phyloP scores from a whole-genome alignment of 1,140 invertebrate species.

The Antheraea pernyi region DNA sequence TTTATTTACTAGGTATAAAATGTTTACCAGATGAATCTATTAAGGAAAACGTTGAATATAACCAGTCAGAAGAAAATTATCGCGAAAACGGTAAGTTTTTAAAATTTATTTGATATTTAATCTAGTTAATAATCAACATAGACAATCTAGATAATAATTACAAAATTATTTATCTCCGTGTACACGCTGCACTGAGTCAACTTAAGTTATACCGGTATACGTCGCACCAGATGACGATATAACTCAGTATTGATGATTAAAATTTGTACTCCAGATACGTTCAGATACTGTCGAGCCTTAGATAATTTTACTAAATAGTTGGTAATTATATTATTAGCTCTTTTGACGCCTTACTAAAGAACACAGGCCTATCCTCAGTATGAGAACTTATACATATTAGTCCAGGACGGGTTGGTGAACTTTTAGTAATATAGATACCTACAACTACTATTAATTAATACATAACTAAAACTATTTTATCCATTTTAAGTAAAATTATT shows the following conservation, averaged over 20 bases:
- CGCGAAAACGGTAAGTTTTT: neutral
- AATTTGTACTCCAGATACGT: too few relatives aligned
- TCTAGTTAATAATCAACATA: too few relatives aligned
- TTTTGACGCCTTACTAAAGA: too few relatives aligned
- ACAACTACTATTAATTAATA: slow-evolving; percentile 4
- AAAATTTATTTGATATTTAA: neutral
- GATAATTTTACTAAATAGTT: too few relatives aligned
- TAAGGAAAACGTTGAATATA: neutral
- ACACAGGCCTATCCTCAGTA: too few relatives aligned
- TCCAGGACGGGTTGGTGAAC: neutral
- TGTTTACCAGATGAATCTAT: neutral
- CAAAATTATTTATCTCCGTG: neutral
- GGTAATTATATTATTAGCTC: too few relatives aligned
- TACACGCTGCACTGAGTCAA: neutral
- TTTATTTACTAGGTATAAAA: neutral
- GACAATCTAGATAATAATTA: neutral
- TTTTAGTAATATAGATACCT: neutral
- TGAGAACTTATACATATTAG: too few relatives aligned
- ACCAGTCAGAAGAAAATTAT: neutral
- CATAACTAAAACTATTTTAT: neutral
- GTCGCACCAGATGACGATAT: neutral
- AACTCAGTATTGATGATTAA: neutral
- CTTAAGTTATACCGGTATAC: neutral
- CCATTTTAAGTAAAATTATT: neutral
- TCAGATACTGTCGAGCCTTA: too few relatives aligned